Evolutionary conservation across 1,140 invertebrate genomes (phyloP).

Genomic region (Macrobrachium rosenbergii): DNA sequence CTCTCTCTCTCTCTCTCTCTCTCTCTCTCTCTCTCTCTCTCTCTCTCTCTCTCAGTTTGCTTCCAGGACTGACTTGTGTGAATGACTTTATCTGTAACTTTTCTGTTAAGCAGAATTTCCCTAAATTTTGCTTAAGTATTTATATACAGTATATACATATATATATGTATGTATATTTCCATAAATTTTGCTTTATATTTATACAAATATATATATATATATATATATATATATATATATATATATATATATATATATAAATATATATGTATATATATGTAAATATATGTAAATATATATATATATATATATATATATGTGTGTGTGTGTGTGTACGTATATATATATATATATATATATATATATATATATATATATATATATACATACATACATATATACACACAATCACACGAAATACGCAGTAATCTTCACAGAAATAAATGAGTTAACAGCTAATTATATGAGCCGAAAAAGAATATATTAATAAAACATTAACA

Average conservation of each 20-base stretch:
- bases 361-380: constrained; percentile 24
- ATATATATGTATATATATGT: constrained; percentile 27
- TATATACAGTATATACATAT: constrained; percentile 11
- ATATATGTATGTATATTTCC: background rate
- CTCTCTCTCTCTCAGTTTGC: no score
- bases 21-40: no score
- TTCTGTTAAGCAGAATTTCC: no score
- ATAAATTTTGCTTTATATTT: background rate
- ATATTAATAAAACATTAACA: no score
- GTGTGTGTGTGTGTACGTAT: constrained; percentile 10
- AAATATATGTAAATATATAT: constrained; percentile 16
- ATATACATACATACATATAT: no score
- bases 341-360: constrained; percentile 24
- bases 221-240: constrained; percentile 27
- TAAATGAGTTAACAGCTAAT: no score
- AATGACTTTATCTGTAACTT: no score
- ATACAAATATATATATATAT: constrained; percentile 24
- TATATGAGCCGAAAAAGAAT: no score
- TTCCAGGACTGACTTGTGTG: no score
- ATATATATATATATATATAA: constrained; percentile 23
- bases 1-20: no score
- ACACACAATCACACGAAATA: background rate
- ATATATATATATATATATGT: constrained; percentile 15
- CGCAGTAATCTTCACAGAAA: no score
- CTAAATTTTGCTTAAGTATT: no score